phyloP scores from a whole-genome alignment of 2,113 vertebrate genomes.

The Heptranchias perlo region DNA sequence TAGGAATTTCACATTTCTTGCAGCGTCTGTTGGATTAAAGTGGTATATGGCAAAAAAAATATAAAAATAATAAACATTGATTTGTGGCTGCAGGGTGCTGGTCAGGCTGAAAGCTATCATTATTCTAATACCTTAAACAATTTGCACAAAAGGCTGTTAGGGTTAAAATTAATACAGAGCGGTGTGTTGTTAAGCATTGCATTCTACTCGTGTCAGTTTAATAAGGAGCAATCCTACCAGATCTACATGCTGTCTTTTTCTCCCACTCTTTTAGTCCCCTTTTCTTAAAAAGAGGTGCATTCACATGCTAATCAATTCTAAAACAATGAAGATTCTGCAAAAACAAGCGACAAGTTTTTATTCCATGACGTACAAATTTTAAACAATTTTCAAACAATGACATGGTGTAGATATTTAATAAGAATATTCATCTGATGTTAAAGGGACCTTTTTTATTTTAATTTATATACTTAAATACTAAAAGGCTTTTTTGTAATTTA shows the following conservation, averaged over 20 bases:
- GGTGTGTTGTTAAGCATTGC: background rate
- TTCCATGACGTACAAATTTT: background rate
- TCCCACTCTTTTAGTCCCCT: background rate
- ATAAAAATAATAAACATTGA: conserved; percentile 29
- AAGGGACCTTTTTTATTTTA: background rate
- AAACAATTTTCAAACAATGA: background rate
- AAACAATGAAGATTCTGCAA: background rate
- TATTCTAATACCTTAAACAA: conserved; percentile 32
- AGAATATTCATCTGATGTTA: background rate
- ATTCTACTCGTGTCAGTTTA: background rate
- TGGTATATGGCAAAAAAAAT: background rate
- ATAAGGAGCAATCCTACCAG: background rate
- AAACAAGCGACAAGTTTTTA: background rate
- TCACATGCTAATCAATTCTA: background rate
- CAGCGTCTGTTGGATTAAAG: background rate
- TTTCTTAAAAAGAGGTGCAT: background rate
- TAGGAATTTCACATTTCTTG: conserved; percentile 35
- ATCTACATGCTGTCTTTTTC: background rate
- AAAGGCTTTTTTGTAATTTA: background rate
- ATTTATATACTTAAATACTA: background rate
- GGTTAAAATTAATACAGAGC: background rate
- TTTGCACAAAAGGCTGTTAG: background rate
- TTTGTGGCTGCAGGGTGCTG: background rate
- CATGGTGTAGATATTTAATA: background rate
- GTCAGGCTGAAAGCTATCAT: conserved; percentile 11